Percentiles rank a stretch among this genome's conserved stretches.
Conservation (phyloP, 1,140 invertebrate genomes). For the Bombus breviceps region DNA sequence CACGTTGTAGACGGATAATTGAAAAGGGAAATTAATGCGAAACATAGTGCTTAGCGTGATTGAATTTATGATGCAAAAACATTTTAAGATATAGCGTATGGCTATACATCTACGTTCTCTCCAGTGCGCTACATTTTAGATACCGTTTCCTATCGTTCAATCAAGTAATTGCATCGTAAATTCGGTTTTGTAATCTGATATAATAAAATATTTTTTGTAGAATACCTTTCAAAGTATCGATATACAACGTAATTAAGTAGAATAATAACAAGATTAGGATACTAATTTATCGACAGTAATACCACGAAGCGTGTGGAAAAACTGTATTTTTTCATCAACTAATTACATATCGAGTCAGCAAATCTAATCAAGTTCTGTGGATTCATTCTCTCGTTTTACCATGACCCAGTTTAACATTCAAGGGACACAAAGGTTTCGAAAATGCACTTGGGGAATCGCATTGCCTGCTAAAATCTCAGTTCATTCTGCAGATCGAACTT, state of each 20-base stretch:
- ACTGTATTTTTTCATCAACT: neutral
- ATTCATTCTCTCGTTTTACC: neutral
- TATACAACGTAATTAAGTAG: too few relatives aligned
- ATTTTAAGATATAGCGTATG: neutral
- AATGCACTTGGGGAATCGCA: constrained; percentile 2
- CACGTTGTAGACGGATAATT: neutral
- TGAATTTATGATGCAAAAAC: neutral
- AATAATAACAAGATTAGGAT: neutral
- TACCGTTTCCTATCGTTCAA: neutral
- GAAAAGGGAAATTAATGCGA: neutral
- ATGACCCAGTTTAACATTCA: neutral
- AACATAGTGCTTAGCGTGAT: neutral
- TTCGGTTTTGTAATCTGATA: too few relatives aligned
- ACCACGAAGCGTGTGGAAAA: neutral
- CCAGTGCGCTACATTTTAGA: neutral
- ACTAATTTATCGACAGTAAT: neutral
- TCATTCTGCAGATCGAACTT: neutral
- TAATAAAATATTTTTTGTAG: too few relatives aligned
- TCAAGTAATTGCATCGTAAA: neutral
- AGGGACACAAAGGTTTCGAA: neutral
- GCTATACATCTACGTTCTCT: neutral
- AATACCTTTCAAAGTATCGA: too few relatives aligned
- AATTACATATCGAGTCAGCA: neutral
- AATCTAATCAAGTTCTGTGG: neutral
- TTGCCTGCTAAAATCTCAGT: neutral